Percentiles rank a stretch among this genome's conserved stretches.
Conservation (phyloP, 1,140 invertebrate species). For the Oppia nitens region DNA sequence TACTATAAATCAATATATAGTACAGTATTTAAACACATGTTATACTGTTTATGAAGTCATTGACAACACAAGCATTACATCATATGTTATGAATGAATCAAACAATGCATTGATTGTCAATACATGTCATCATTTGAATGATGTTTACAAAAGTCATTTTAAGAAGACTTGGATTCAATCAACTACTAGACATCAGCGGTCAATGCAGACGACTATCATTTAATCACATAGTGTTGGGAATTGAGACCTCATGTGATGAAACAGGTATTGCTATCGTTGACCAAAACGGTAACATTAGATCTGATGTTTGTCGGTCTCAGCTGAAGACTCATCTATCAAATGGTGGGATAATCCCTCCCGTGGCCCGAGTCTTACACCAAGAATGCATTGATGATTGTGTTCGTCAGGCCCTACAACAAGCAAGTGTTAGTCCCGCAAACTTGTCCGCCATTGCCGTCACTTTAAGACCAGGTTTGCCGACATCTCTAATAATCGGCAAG, state of each 20-base stretch:
- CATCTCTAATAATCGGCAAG: conserved; percentile 61
- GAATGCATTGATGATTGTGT: conserved; percentile 58
- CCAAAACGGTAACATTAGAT: conserved; percentile 47
- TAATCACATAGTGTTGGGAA: conserved; percentile 47
- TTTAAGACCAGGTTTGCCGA: conserved; percentile 60
- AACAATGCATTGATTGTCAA: too few relatives aligned
- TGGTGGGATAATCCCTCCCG: conserved; percentile 75
- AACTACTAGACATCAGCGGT: too few relatives aligned
- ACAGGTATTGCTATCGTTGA: conserved; percentile 77
- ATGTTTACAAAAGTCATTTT: too few relatives aligned
- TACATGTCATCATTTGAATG: too few relatives aligned
- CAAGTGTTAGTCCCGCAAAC: conserved; percentile 41
- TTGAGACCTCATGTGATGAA: conserved; percentile 98
- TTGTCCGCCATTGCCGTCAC: conserved; percentile 81
- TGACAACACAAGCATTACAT: too few relatives aligned
- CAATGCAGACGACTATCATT: neutral
- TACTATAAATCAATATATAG: too few relatives aligned
- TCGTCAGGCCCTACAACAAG: conserved; percentile 42
- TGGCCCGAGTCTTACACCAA: conserved; percentile 63
- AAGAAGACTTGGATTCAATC: too few relatives aligned
- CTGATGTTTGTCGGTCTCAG: conserved; percentile 61
- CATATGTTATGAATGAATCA: too few relatives aligned
- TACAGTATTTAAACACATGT: too few relatives aligned
- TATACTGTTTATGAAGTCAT: too few relatives aligned
- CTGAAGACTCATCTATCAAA: conserved; percentile 49